Conservation (phyloP, 2,113 vertebrate species). For the Zosterops hypoxanthus region DNA sequence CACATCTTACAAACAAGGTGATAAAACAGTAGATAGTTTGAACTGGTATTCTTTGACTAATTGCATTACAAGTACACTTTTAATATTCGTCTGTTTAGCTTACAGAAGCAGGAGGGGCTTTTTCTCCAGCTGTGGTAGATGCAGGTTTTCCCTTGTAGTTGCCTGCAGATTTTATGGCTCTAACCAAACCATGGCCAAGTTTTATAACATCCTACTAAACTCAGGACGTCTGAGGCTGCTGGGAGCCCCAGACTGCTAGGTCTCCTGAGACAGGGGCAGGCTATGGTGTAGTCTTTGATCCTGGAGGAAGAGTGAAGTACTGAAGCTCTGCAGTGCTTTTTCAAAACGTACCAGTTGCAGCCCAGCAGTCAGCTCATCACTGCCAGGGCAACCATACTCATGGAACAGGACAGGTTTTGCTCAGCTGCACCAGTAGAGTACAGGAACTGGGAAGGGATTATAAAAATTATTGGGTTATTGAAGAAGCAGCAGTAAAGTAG, state of each 20-base stretch:
- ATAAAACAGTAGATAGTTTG: neutral
- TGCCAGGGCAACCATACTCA: rapidly evolving
- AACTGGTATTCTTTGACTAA: neutral
- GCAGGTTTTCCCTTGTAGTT: neutral
- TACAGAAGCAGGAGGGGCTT: neutral
- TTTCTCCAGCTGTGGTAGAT: neutral
- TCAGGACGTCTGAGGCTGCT: neutral
- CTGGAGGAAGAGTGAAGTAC: rapidly evolving
- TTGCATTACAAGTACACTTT: rapidly evolving
- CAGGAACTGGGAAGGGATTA: neutral
- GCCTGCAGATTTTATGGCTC: neutral
- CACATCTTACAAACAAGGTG: neutral
- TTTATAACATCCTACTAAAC: neutral
- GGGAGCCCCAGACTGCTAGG: neutral
- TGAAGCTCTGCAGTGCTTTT: neutral
- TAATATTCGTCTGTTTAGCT: neutral
- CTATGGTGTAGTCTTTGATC: neutral
- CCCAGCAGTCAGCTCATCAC: neutral
- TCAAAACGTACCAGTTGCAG: neutral
- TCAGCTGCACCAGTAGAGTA: neutral
- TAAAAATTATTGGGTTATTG: neutral
- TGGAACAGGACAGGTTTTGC: neutral
- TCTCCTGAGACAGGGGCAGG: neutral
- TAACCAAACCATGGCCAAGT: neutral
- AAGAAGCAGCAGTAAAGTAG: neutral